A percentile compares a stretch with the other conserved stretches of the same genome.
These are phyloP conservation scores for Bungarus multicinctus DNA, from an alignment of 2,113 vertebrate species.

Conservation along the genomic window DNA sequence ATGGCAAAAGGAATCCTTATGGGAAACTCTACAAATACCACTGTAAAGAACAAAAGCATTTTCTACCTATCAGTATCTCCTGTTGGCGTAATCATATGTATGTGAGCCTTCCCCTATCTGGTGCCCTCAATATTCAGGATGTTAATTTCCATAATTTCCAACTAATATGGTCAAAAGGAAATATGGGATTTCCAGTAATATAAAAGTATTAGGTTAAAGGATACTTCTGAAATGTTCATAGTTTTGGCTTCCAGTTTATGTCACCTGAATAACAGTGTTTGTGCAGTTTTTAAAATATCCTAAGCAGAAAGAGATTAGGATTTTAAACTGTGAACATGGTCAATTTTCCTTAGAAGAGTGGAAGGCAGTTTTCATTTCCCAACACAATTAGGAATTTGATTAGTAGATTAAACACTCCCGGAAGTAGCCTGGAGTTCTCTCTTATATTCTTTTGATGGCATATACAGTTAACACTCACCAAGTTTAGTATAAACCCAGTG, in stretches of 20 bases:
- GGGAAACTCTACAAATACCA: not conserved
- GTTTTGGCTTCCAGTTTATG: not conserved
- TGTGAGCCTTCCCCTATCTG: not conserved
- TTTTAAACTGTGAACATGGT: not conserved
- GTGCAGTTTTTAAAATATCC: not conserved
- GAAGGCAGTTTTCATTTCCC: not conserved
- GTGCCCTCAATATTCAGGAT: not conserved
- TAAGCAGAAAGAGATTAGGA: not conserved
- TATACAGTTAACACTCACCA: not conserved
- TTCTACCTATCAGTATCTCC: not conserved
- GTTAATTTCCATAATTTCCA: not conserved
- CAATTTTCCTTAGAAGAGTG: not conserved
- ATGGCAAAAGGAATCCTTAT: constrained; percentile 22
- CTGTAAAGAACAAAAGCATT: not conserved
- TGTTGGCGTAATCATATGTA: not conserved
- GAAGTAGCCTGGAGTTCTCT: not conserved
- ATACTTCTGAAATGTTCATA: not conserved
- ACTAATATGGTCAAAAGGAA: not conserved
- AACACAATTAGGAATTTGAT: not conserved
- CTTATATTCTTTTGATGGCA: not conserved
- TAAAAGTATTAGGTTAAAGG: not conserved
- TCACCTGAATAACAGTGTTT: not conserved
- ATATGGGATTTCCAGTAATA: not conserved
- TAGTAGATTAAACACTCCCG: not conserved
- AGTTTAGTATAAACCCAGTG: not conserved